phyloP scores from a whole-genome alignment of 2,113 vertebrate genomes.

The Syrrhaptes paradoxus region DNA sequence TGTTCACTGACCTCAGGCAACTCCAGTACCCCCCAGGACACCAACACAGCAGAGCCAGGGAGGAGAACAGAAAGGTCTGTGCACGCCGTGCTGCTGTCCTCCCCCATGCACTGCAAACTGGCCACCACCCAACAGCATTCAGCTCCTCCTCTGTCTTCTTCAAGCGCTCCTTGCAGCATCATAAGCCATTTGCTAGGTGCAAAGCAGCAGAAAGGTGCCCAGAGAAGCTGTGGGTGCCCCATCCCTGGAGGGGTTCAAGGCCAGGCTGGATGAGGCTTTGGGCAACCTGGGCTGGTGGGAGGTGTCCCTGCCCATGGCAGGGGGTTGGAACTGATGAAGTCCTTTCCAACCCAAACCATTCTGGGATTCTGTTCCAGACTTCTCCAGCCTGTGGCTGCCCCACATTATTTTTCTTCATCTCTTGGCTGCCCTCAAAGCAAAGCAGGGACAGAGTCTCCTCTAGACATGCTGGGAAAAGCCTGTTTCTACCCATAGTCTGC shows the following conservation, averaged over 20 bases:
- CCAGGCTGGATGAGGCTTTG: no score
- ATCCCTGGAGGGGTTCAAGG: no score
- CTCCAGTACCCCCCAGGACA: background rate
- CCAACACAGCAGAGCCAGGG: background rate
- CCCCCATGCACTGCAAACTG: background rate
- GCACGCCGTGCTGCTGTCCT: background rate
- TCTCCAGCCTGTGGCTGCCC: background rate
- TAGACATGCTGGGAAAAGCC: background rate
- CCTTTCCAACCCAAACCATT: no score
- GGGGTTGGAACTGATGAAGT: no score
- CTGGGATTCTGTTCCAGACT: background rate
- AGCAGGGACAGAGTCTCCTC: accelerated
- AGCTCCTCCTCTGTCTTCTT: background rate
- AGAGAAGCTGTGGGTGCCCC: no score
- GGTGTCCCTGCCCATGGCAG: no score
- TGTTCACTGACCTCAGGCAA: background rate
- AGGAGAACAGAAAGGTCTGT: background rate
- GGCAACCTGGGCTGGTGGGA: no score
- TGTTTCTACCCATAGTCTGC: background rate
- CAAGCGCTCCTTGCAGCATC: background rate
- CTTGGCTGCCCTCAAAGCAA: background rate
- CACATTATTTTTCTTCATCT: background rate
- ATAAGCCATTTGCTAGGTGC: background rate
- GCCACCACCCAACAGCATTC: background rate
- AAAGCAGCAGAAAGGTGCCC: background rate